A percentile compares a stretch with the other conserved stretches of the same genome.
phyloP scores from a whole-genome alignment of 1,140 invertebrate species.

The Zaprionus inermis region DNA sequence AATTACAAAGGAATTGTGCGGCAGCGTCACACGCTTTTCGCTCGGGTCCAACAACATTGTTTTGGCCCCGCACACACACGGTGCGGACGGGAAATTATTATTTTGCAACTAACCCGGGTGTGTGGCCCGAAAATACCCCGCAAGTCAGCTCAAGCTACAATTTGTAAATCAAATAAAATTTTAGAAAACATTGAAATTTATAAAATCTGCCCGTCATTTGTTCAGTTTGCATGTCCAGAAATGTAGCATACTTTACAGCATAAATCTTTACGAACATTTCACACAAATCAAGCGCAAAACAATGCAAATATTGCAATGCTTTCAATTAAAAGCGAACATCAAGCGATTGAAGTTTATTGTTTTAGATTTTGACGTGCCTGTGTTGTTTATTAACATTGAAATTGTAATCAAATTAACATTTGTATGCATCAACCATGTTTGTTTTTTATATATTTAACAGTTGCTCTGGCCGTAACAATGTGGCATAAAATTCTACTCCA shows the following conservation, averaged over 20 bases:
- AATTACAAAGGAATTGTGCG: slow-evolving; percentile 81
- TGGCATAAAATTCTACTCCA: too few species aligned
- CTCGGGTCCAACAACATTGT: slow-evolving; percentile 33
- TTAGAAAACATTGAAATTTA: too few species aligned
- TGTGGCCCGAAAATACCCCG: background rate
- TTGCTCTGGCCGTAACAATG: too few species aligned
- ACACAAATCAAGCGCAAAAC: background rate
- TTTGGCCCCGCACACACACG: slow-evolving; percentile 1
- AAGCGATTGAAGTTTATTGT: background rate
- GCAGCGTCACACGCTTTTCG: slow-evolving; percentile 60
- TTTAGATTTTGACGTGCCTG: too few species aligned
- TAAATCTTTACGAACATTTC: background rate
- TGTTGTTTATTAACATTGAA: background rate
- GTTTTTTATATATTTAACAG: background rate
- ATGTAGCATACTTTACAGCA: too few species aligned
- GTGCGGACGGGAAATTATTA: slow-evolving; percentile 34
- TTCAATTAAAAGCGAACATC: background rate
- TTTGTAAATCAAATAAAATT: too few species aligned
- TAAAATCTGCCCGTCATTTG: too few species aligned
- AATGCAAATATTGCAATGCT: background rate
- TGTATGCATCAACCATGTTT: background rate
- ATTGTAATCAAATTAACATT: background rate
- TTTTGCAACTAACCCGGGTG: background rate
- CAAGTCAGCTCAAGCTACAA: too few species aligned
- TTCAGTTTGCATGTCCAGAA: too few species aligned